Percentiles rank a stretch among this genome's conserved stretches.
Conservation (phyloP, 2,888 invertebrate genomes). For the Acrocera orbiculus region DNA sequence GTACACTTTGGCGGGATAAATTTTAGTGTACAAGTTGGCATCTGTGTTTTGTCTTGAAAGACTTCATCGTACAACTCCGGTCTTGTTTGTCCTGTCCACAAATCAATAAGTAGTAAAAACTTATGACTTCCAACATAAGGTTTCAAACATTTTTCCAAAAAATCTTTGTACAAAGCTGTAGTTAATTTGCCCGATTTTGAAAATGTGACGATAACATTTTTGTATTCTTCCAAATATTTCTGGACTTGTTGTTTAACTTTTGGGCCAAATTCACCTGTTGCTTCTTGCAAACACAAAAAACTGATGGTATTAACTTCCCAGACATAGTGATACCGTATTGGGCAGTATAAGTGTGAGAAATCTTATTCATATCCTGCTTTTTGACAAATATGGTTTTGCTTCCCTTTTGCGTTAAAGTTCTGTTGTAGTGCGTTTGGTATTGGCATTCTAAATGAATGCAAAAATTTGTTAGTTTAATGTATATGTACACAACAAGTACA, state of each 20-base stretch:
- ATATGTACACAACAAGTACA: too few species aligned
- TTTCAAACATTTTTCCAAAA: constrained; percentile 3
- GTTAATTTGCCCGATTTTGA: constrained; percentile 6
- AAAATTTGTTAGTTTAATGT: neutral
- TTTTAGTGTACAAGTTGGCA: constrained; percentile 3
- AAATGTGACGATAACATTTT: constrained; percentile 5
- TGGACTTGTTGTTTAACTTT: constrained; percentile 1
- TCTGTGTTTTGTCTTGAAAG: constrained; percentile 3
- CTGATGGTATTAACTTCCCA: neutral
- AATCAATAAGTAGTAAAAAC: constrained; percentile 5
- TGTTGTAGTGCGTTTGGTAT: neutral
- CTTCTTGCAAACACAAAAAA: constrained; percentile 5
- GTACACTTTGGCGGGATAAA: constrained; percentile 2
- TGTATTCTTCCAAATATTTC: constrained; percentile 4
- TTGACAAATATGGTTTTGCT: neutral
- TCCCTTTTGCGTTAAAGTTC: neutral
- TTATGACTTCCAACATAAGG: constrained; percentile 2
- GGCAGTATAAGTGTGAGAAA: neutral
- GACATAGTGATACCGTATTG: neutral
- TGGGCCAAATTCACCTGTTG: constrained; percentile 2
- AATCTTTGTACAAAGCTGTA: constrained; percentile 1
- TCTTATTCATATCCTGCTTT: neutral
- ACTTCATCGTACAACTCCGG: constrained; percentile 4
- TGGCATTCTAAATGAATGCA: neutral
- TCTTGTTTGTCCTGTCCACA: constrained; percentile 4